phyloP scores from a whole-genome alignment of 2,888 invertebrate species.

The Mesoligia furuncula region DNA sequence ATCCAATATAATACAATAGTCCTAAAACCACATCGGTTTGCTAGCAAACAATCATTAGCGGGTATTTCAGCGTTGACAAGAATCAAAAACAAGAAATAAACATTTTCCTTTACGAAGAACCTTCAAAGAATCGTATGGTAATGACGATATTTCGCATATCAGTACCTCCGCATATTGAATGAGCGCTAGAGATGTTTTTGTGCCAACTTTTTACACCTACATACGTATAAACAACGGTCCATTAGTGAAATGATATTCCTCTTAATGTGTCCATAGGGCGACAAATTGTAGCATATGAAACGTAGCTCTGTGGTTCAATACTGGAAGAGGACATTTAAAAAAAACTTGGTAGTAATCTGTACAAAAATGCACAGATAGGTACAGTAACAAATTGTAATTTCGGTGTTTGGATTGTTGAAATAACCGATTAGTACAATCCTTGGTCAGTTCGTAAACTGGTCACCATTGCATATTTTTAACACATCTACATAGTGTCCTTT shows the following conservation, averaged over 20 bases:
- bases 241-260: constrained; percentile 87
- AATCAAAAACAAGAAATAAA: constrained; percentile 3
- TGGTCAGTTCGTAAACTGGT: background rate
- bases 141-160: constrained; percentile 68
- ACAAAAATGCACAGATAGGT: background rate
- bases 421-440: background rate
- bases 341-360: background rate
- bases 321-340: constrained; percentile 65
- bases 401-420: too few species aligned
- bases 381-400: background rate
- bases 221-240: constrained; percentile 78
- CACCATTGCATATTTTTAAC: background rate
- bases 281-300: constrained; percentile 75
- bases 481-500: background rate
- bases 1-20: background rate
- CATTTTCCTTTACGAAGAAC: constrained; percentile 27
- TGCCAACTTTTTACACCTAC: constrained; percentile 71
- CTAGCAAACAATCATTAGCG: background rate
- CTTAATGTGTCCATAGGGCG: constrained; percentile 82
- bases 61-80: background rate
- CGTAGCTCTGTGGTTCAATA: constrained; percentile 41
- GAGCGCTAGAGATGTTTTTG: constrained; percentile 67
- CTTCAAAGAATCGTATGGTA: constrained; percentile 51
- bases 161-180: constrained; percentile 73
- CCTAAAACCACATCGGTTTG: background rate